Percentiles rank a stretch among this genome's conserved stretches.
Evolutionary conservation across 1,140 invertebrate genomes (phyloP).

Genomic region (Zaprionus davidi): DNA sequence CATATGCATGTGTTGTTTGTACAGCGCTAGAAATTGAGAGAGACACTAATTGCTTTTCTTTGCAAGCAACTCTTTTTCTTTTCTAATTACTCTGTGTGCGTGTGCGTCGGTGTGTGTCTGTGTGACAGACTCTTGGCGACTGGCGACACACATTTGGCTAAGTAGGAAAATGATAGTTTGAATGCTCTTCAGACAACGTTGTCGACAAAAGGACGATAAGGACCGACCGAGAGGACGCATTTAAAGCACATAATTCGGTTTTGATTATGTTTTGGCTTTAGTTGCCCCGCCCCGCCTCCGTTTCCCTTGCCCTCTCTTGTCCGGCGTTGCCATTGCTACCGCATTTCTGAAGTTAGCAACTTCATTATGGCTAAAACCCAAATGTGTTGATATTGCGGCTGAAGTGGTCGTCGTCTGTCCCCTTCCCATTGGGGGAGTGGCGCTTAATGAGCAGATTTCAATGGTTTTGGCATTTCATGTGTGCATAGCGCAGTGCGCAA

Average conservation of each 20-base stretch:
- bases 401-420: conserved; percentile 41
- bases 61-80: conserved; percentile 78
- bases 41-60: conserved; percentile 83
- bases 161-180: conserved; percentile 83
- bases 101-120: conserved; percentile 16
- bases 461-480: conserved; percentile 50
- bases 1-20: conserved; percentile 57
- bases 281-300: conserved; percentile 16
- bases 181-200: conserved; percentile 66
- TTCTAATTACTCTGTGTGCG: conserved; percentile 73
- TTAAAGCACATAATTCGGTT: conserved; percentile 83
- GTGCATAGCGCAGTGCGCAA: conserved; percentile 48
- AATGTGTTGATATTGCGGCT: conserved; percentile 81
- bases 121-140: conserved; percentile 70
- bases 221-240: conserved; percentile 55
- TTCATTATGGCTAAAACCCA: conserved; percentile 82
- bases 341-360: conserved; percentile 76
- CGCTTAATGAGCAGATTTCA: conserved; percentile 67
- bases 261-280: conserved; percentile 82
- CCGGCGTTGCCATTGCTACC: conserved; percentile 41
- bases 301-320: not conserved
- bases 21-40: conserved; percentile 74
- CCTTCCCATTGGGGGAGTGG: not conserved
- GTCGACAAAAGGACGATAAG: conserved; percentile 47
- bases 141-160: conserved; percentile 79